A percentile compares a stretch with the other conserved stretches of the same genome.
These are phyloP conservation scores for Nylanderia fulva DNA, from an alignment of 1,140 invertebrate species.

Conservation along the genomic window DNA sequence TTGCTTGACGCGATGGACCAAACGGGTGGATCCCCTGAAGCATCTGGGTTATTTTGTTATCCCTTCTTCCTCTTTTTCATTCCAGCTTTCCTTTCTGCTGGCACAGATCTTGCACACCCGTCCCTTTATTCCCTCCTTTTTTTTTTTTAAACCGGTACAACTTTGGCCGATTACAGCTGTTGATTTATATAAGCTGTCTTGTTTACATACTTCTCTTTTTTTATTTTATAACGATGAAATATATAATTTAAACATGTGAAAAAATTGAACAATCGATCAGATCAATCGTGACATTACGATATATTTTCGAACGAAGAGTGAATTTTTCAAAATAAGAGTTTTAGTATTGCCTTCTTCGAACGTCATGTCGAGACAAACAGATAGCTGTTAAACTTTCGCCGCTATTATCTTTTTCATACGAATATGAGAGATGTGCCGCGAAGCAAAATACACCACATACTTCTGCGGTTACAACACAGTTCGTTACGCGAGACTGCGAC, in stretches of 20 bases:
- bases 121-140: conserved; percentile 73
- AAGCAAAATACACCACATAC: conserved; percentile 36
- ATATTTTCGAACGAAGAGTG: not conserved
- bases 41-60: conserved; percentile 74
- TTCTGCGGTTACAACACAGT: conserved; percentile 10
- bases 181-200: conserved; percentile 70
- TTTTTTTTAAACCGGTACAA: conserved; percentile 49
- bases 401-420: not conserved
- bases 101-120: conserved; percentile 62
- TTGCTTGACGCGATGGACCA: conserved; percentile 45
- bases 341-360: not conserved
- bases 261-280: not conserved
- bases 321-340: not conserved
- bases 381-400: not conserved
- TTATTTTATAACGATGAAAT: not conserved
- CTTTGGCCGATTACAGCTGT: conserved; percentile 69
- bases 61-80: conserved; percentile 19
- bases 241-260: not conserved
- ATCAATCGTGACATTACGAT: not conserved
- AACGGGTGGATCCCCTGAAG: conserved; percentile 61
- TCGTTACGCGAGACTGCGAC: conserved; percentile 44
- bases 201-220: not conserved
- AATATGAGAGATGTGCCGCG: not conserved
- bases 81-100: conserved; percentile 30
- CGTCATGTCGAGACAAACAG: not conserved